These are phyloP conservation scores for Kobus ellipsiprymnus DNA, from an alignment of 2,113 vertebrate genomes.

Conservation along the genomic window DNA sequence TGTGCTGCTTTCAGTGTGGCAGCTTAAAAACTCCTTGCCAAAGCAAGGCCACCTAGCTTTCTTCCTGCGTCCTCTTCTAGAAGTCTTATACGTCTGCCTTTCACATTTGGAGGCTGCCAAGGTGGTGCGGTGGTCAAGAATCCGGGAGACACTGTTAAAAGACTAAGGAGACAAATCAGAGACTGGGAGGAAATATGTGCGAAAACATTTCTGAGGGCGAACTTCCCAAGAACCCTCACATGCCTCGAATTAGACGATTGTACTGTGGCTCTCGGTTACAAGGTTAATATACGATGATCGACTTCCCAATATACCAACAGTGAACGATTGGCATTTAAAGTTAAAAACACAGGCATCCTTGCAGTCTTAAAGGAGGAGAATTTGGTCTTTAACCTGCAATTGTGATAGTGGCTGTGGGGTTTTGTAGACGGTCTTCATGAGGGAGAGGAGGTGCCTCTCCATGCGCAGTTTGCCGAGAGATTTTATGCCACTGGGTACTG, in stretches of 20 bases:
- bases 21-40: not conserved
- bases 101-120: not conserved
- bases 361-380: not conserved
- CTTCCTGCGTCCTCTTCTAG: not conserved
- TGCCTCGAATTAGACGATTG: not conserved
- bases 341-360: not conserved
- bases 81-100: not conserved
- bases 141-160: not conserved
- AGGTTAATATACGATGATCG: fast-evolving
- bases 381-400: no score
- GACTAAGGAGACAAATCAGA: not conserved
- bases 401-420: not conserved
- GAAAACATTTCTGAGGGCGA: not conserved
- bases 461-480: not conserved
- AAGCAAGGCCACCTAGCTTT: not conserved
- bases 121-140: not conserved
- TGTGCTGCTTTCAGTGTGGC: fast-evolving
- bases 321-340: not conserved
- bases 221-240: not conserved
- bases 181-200: not conserved
- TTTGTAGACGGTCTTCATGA: no score
- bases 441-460: not conserved
- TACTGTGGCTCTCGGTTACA: not conserved
- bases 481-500: not conserved
- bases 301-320: not conserved